These are phyloP conservation scores for Dendronephthya gigantea DNA, from an alignment of 64 coral and sea anemone genomes.

Conservation along the genomic window DNA sequence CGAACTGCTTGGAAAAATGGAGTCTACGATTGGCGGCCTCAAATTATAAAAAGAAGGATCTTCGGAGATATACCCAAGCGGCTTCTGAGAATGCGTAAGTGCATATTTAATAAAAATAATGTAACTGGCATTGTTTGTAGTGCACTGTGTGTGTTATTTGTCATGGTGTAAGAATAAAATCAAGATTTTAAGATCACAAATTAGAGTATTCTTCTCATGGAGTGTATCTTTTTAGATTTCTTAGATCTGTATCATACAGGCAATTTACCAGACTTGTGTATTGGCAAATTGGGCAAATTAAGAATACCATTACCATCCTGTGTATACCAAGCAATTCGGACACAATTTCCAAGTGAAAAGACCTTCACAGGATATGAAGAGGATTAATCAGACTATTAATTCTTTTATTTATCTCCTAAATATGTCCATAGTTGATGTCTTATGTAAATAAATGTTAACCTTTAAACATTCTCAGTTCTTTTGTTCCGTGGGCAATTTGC, in stretches of 20 bases:
- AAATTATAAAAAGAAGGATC: constrained; percentile 4
- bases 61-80: background rate
- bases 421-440: no score
- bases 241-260: background rate
- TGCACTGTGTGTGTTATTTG: background rate
- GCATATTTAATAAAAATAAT: background rate
- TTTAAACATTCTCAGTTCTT: background rate
- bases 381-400: background rate
- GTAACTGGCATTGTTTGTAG: background rate
- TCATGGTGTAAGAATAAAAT: no score
- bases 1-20: background rate
- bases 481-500: background rate
- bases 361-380: background rate
- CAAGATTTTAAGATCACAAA: background rate
- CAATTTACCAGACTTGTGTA: background rate
- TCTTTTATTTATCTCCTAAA: background rate
- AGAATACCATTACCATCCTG: background rate
- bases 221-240: background rate
- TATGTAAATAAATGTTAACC: no score
- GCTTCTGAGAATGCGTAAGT: background rate
- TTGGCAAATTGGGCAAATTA: constrained; percentile 17
- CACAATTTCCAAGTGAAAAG: background rate
- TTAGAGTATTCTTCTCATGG: background rate
- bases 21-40: background rate
- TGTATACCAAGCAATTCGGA: background rate